Conservation (phyloP, 1,140 invertebrate genomes). For the Cryptotermes secundus region DNA sequence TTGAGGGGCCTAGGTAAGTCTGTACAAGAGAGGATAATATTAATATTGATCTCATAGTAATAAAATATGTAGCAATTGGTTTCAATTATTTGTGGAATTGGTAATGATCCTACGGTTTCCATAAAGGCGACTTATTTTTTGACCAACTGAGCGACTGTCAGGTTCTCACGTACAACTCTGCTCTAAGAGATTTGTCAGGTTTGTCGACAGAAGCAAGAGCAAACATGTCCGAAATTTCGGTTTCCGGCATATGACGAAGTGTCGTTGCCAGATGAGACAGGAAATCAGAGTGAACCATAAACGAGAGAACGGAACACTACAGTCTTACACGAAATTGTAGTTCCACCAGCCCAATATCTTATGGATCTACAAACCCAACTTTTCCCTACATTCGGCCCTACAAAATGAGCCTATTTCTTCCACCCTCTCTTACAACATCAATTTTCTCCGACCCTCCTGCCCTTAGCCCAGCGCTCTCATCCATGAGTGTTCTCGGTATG, state of each 20-base stretch:
- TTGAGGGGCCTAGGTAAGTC: too few species aligned
- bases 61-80: too few species aligned
- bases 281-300: not conserved
- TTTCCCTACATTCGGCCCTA: not conserved
- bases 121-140: too few species aligned
- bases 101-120: too few species aligned
- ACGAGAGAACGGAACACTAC: not conserved
- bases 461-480: not conserved
- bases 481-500: not conserved
- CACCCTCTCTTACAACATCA: not conserved
- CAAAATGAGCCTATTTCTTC: conserved; percentile 8
- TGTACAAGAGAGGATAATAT: too few species aligned
- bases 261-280: not conserved
- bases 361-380: not conserved
- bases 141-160: too few species aligned
- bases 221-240: too few species aligned
- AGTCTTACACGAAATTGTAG: not conserved
- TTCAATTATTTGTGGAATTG: too few species aligned
- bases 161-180: too few species aligned
- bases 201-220: too few species aligned
- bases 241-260: not conserved
- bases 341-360: not conserved
- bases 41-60: too few species aligned
- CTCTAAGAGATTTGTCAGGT: too few species aligned
- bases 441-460: not conserved